A percentile compares a stretch with the other conserved stretches of the same genome.
These are phyloP conservation scores for Luperina testacea DNA, from an alignment of 2,888 invertebrate genomes.

Conservation along the genomic window DNA sequence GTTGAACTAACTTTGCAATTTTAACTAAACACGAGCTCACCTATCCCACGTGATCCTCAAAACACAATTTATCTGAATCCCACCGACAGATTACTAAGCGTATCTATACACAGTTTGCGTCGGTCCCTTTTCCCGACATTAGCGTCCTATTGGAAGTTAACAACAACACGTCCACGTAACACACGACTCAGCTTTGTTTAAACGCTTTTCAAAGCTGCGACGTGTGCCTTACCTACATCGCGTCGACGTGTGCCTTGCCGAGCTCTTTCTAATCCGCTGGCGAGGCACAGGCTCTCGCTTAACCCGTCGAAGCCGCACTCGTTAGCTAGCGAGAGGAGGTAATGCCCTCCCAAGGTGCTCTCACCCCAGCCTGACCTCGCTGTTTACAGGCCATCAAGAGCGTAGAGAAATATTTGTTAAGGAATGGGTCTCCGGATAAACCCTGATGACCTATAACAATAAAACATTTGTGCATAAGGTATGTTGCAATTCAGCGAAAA, in stretches of 20 bases:
- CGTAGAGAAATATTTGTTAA: constrained; percentile 11
- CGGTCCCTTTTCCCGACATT: constrained; percentile 18
- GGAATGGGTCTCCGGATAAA: constrained; percentile 14
- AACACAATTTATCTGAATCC: background rate
- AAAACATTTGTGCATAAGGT: background rate
- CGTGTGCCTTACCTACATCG: constrained; percentile 2
- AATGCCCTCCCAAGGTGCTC: constrained; percentile 40
- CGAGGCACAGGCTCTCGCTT: constrained; percentile 27
- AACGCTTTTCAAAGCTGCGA: constrained; percentile 22
- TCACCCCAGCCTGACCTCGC: constrained; percentile 5
- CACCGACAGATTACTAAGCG: background rate
- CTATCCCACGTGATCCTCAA: background rate
- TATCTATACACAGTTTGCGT: constrained; percentile 23
- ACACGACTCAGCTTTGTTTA: constrained; percentile 7
- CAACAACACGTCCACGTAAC: constrained; percentile 17
- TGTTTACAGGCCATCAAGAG: constrained; percentile 31
- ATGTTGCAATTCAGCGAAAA: background rate
- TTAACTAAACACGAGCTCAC: background rate
- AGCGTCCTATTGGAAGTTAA: constrained; percentile 20
- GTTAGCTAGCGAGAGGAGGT: constrained; percentile 65
- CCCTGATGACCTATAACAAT: background rate
- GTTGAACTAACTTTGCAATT: background rate
- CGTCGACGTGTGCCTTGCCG: constrained; percentile 1
- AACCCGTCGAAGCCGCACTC: constrained; percentile 62
- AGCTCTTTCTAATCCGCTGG: constrained; percentile 57